These are phyloP conservation scores for Cygnus buccinator DNA, from an alignment of 2,113 vertebrate species.

Conservation along the genomic window DNA sequence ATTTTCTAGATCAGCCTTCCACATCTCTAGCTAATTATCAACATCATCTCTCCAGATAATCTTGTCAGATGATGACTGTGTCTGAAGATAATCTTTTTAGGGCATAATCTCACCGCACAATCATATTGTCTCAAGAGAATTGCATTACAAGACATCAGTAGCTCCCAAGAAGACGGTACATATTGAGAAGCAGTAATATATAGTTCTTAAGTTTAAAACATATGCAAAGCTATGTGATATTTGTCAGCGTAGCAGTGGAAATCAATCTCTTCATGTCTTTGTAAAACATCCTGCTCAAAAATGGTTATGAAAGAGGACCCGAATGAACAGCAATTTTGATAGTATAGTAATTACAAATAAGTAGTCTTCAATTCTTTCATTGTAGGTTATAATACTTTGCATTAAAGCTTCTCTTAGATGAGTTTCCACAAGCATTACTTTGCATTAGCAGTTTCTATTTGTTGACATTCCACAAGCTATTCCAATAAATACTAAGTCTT, in stretches of 20 bases:
- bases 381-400: neutral
- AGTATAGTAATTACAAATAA: neutral
- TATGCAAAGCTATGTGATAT: neutral
- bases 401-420: neutral
- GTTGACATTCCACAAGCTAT: neutral
- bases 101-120: constrained; percentile 46
- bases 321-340: neutral
- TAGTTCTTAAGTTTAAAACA: neutral
- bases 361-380: neutral
- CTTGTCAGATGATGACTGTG: constrained; percentile 31
- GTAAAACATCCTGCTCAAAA: neutral
- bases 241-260: neutral
- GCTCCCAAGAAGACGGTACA: neutral
- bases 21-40: constrained; percentile 43
- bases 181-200: neutral
- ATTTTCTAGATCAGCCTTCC: constrained; percentile 14
- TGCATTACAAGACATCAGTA: constrained; percentile 25
- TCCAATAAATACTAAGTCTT: neutral
- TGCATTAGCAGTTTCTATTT: neutral
- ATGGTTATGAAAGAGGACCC: neutral
- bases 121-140: constrained; percentile 33
- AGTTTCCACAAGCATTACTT: neutral
- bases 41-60: constrained; percentile 39
- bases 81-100: constrained; percentile 58
- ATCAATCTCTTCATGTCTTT: neutral